Conservation (phyloP, 2,797 vertebrate genomes). For the Poecilia wingei region DNA sequence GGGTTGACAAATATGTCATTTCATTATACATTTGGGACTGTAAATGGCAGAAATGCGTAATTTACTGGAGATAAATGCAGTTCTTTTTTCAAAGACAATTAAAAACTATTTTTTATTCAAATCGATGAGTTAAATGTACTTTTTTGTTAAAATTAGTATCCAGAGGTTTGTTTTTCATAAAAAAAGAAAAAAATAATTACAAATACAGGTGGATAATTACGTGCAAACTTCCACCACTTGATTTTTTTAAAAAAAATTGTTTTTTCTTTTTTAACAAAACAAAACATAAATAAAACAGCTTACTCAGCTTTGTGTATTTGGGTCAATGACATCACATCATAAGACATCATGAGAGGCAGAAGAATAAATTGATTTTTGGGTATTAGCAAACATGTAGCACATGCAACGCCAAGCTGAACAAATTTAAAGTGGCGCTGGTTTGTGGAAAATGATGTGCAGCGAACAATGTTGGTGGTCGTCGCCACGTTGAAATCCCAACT, state of each 20-base stretch:
- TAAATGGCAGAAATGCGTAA: not conserved
- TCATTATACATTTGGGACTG: not conserved
- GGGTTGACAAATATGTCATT: slow-evolving; percentile 6
- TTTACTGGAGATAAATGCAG: not conserved
- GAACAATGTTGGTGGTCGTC: no score
- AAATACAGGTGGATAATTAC: not conserved
- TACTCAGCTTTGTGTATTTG: not conserved
- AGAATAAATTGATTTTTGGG: not conserved
- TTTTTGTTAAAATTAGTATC: not conserved
- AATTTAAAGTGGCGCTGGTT: no score
- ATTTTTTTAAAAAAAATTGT: not conserved
- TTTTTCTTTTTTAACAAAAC: not conserved
- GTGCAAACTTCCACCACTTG: not conserved
- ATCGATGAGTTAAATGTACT: not conserved
- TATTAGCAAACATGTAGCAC: not conserved
- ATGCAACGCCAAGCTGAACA: no score
- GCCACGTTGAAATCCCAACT: no score
- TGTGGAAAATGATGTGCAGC: no score
- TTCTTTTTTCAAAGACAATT: not conserved
- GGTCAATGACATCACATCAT: not conserved
- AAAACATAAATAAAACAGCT: not conserved
- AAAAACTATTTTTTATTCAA: not conserved
- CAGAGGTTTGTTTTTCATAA: not conserved
- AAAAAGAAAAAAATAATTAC: not conserved
- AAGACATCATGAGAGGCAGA: not conserved